Evolutionary conservation across 2,797 vertebrate species (phyloP), one percentile per base, ranked within the genome.

Genomic region (Onychomys leucogaster): DNA sequence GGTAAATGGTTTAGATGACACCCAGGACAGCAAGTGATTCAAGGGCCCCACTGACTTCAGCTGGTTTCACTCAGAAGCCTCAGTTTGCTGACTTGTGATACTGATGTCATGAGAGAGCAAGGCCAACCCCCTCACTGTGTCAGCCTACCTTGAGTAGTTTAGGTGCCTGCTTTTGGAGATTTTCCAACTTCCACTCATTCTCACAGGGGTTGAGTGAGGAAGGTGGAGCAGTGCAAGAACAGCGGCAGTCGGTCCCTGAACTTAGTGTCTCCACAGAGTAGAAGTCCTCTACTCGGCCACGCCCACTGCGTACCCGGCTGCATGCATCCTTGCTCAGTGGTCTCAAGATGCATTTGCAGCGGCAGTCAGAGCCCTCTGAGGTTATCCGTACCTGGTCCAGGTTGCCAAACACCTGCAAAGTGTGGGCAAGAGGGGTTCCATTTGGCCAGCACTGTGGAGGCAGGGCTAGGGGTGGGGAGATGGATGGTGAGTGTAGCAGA

Each of bases 121-220:
- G 16, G 46, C 21, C 32, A 27, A 61, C 25, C 3, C 23, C 0
- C 71, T 87, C 55, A n/a, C 52, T 2, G 29, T 21, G 27, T n/a
- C 80, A 46, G n/a, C 16, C 69, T 98, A 99, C 99, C 99, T 99
- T 99, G 46, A 99, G 98, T 61, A 99, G 98, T 97, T 99, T 99
- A 0, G 99, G 99, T 0, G 99, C 99, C 98, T 99, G 99, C 95
- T 99, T 99, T 99, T 99, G 99, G 98, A 99, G 99, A 97, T 99
- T 99, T 98, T 99, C 99, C 99, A 99, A 99, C 98, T 99, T 99
- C 99, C 99, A 99, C 98, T 99, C 99, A 0, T 99, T 99, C 98
- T 99, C 99, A 0, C 99, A 99, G 95, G 99, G 99, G 98, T 99
- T 99, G 95, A 99, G 99, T 0, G 99, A 99, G 89, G 99, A 99